Conservation (phyloP, 64 coral and sea anemone species). For the Exaiptasia diaphana region DNA sequence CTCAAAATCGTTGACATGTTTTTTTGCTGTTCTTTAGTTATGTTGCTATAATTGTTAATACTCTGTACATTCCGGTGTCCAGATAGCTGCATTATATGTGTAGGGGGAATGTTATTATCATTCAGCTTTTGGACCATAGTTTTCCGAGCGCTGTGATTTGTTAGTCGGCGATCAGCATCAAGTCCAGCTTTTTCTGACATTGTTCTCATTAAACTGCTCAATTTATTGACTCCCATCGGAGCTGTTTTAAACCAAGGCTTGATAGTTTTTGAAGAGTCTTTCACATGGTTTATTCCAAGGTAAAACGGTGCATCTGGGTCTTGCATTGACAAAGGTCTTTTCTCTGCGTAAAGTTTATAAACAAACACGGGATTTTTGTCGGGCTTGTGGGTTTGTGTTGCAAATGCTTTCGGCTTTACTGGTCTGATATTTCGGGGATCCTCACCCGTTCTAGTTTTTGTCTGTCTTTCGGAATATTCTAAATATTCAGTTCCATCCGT, state of each 20-base stretch:
- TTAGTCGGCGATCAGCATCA: neutral
- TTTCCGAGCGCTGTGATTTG: slow-evolving; percentile 53
- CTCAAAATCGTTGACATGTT: slow-evolving; percentile 5
- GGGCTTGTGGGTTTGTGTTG: neutral
- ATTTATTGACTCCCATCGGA: slow-evolving; percentile 35
- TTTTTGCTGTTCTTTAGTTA: slow-evolving; percentile 2
- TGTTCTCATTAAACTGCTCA: neutral
- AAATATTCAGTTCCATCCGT: slow-evolving; percentile 53
- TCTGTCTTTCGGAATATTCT: slow-evolving; percentile 44
- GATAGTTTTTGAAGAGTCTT: neutral
- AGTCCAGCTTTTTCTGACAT: neutral
- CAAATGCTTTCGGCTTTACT: slow-evolving; percentile 15
- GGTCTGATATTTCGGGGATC: neutral
- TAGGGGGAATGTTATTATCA: slow-evolving; percentile 36
- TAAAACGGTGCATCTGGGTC: slow-evolving; percentile 36
- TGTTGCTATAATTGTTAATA: slow-evolving; percentile 33
- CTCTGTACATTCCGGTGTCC: slow-evolving; percentile 51
- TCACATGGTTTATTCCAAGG: slow-evolving; percentile 11
- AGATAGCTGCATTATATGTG: slow-evolving; percentile 53
- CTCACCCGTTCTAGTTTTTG: slow-evolving; percentile 42
- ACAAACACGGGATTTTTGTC: slow-evolving; percentile 33
- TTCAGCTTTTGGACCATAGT: slow-evolving; percentile 46
- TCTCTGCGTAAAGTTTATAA: slow-evolving; percentile 38
- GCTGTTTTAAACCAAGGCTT: neutral
- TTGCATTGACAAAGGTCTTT: slow-evolving; percentile 4